Conservation (phyloP, 2,888 invertebrate species). For the Theretra japonica region DNA sequence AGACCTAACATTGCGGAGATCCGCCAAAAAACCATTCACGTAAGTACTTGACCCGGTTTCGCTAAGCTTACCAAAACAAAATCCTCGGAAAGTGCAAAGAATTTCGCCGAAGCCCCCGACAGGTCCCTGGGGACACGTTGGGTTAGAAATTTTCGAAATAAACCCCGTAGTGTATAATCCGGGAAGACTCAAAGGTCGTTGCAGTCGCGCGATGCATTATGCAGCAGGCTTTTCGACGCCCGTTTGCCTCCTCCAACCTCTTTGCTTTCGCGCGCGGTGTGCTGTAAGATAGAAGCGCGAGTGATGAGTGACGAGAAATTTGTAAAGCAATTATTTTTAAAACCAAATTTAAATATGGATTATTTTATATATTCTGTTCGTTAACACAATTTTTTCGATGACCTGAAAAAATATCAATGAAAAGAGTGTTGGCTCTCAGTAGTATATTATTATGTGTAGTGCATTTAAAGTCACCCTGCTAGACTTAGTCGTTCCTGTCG, state of each 20-base stretch:
- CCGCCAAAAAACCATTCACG: not conserved
- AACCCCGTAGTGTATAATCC: conserved; percentile 60
- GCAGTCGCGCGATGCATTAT: conserved; percentile 71
- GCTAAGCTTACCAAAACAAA: not conserved
- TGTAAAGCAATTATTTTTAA: too few species aligned
- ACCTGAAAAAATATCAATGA: too few species aligned
- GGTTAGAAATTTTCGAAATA: conserved; percentile 52
- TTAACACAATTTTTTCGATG: too few species aligned
- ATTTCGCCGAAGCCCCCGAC: conserved; percentile 8
- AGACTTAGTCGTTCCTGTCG: too few species aligned
- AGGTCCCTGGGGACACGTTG: conserved; percentile 4
- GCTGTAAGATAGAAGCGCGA: conserved; percentile 29
- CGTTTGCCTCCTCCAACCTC: conserved; percentile 53
- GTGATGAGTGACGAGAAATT: too few species aligned
- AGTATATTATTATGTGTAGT: too few species aligned
- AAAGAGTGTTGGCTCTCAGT: too few species aligned
- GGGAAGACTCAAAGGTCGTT: conserved; percentile 60
- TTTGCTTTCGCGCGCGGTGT: conserved; percentile 40
- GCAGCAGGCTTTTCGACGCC: conserved; percentile 69
- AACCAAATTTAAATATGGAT: too few species aligned
- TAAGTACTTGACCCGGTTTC: conserved; percentile 6
- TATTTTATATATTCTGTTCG: too few species aligned
- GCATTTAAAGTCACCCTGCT: too few species aligned
- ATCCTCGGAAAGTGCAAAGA: conserved; percentile 6
- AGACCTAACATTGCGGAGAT: not conserved